A percentile compares a stretch with the other conserved stretches of the same genome.
Evolutionary conservation across 2,888 invertebrate species (phyloP).

Genomic region (Drosophila nigritarsus): DNA sequence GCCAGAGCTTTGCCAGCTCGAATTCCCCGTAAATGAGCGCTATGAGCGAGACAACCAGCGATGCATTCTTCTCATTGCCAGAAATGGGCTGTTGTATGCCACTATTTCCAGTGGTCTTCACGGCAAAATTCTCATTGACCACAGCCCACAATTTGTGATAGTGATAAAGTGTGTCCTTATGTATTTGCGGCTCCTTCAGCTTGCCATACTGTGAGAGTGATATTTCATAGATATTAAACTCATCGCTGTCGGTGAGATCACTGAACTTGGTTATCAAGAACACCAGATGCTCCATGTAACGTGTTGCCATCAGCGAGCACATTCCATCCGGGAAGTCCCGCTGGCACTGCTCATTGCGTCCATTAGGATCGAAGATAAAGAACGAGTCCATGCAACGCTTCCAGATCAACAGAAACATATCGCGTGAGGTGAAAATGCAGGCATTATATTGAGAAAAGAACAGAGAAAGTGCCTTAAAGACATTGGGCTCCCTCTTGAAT

Average conservation of each 20-base stretch:
- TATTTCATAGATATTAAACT: slow-evolving; percentile 81
- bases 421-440: slow-evolving; percentile 72
- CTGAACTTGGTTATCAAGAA: slow-evolving; percentile 81
- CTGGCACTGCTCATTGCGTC: slow-evolving; percentile 72
- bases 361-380: slow-evolving; percentile 88
- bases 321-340: slow-evolving; percentile 85
- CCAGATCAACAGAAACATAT: slow-evolving; percentile 83
- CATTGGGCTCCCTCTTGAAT: slow-evolving; percentile 76
- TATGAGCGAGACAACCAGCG: slow-evolving; percentile 87
- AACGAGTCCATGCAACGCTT: slow-evolving; percentile 86
- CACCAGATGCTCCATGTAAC: slow-evolving; percentile 80
- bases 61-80: slow-evolving; percentile 85
- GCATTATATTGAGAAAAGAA: slow-evolving; percentile 79
- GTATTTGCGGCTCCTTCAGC: slow-evolving; percentile 53
- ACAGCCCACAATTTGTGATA: slow-evolving; percentile 77
- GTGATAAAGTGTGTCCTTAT: slow-evolving; percentile 26
- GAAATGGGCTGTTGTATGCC: slow-evolving; percentile 78
- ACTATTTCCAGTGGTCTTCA: slow-evolving; percentile 80
- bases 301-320: slow-evolving; percentile 85
- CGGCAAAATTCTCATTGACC: slow-evolving; percentile 80
- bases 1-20: slow-evolving; percentile 88
- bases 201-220: slow-evolving; percentile 77
- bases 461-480: slow-evolving; percentile 76
- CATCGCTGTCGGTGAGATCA: slow-evolving; percentile 54
- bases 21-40: slow-evolving; percentile 89